Percentiles rank a stretch among this genome's conserved stretches.
Evolutionary conservation across 2,113 vertebrate genomes (phyloP).

Genomic region (Chionis minor): DNA sequence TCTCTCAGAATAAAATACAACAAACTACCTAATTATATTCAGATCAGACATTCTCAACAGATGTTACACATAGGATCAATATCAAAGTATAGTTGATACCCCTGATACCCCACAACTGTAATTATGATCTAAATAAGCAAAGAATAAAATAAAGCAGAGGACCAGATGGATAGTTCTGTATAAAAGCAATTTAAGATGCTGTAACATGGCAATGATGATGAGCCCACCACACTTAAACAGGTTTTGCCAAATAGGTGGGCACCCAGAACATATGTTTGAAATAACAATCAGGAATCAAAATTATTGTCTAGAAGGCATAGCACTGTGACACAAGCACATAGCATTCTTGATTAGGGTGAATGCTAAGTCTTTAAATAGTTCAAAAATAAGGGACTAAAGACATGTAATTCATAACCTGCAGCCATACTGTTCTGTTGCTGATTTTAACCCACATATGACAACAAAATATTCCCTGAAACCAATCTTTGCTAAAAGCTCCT

Average conservation of each 20-base stretch:
- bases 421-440: background rate
- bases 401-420: background rate
- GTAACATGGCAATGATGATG: background rate
- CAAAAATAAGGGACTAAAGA: background rate
- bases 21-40: background rate
- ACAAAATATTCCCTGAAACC: background rate
- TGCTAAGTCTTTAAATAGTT: background rate
- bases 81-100: background rate
- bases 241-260: background rate
- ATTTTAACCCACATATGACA: background rate
- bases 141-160: conserved; percentile 24
- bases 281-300: background rate
- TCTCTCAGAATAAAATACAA: background rate
- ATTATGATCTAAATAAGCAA: conserved; percentile 40
- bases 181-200: conserved; percentile 16
- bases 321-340: background rate
- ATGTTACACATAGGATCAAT: conserved; percentile 36
- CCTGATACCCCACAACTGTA: conserved; percentile 11
- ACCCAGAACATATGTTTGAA: background rate
- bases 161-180: background rate
- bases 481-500: background rate
- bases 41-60: conserved; percentile 13
- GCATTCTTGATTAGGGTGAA: background rate
- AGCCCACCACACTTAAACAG: background rate
- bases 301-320: background rate